Conservation (phyloP, 2,113 vertebrate species). For the Polypterus senegalus region DNA sequence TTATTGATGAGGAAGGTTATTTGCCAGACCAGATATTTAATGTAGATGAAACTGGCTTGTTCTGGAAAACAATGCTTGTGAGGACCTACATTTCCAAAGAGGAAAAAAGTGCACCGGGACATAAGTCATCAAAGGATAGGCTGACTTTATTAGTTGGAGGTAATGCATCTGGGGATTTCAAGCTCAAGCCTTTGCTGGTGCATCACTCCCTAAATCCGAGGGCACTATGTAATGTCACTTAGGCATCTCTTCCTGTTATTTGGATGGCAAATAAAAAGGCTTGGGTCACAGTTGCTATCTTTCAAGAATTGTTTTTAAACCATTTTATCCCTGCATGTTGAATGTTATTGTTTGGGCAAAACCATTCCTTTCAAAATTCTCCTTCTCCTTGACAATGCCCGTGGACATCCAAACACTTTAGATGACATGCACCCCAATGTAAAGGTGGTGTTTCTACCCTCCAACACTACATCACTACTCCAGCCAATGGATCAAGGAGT, state of each 20-base stretch:
- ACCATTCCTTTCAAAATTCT: constrained; percentile 17
- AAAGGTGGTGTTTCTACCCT: constrained; percentile 10
- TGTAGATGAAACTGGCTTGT: constrained; percentile 15
- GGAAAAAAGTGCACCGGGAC: constrained; percentile 8
- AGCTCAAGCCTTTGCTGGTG: constrained; percentile 17
- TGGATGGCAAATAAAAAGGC: constrained; percentile 14
- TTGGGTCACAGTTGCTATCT: constrained; percentile 19
- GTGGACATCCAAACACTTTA: constrained; percentile 6
- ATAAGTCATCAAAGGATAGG: constrained; percentile 11
- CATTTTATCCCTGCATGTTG: constrained; percentile 11
- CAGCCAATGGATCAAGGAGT: constrained; percentile 13
- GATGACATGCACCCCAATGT: neutral
- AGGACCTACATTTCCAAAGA: constrained; percentile 7
- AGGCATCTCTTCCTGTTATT: constrained; percentile 19
- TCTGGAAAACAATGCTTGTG: constrained; percentile 20
- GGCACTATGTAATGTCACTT: constrained; percentile 9
- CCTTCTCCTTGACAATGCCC: constrained; percentile 15
- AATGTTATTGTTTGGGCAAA: constrained; percentile 15
- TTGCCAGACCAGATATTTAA: constrained; percentile 13
- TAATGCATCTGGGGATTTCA: constrained; percentile 17
- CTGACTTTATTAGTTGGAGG: constrained; percentile 15
- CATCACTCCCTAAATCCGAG: constrained; percentile 8
- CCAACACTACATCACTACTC: neutral
- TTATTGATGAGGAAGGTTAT: constrained; percentile 8
- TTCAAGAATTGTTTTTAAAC: constrained; percentile 17